Percentiles rank a stretch among this genome's conserved stretches.
Conservation (phyloP, 2,113 vertebrate species). For the Labeo rohita region DNA sequence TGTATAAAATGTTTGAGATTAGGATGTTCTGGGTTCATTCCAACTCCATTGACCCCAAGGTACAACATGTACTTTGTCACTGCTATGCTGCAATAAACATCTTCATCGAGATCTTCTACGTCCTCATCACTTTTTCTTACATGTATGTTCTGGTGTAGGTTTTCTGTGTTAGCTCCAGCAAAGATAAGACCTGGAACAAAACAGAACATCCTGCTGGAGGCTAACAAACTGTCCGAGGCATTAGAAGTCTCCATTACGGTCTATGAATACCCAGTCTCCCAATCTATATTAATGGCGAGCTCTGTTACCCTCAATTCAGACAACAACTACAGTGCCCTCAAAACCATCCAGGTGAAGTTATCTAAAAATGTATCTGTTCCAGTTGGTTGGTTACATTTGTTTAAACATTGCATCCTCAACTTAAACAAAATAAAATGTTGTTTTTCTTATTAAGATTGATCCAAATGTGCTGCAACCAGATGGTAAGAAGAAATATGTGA, state of each 20-base stretch:
- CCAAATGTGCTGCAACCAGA: constrained; percentile 56
- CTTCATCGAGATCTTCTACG: too few relatives aligned
- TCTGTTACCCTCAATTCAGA: constrained; percentile 48
- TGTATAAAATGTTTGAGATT: too few relatives aligned
- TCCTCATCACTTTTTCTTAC: too few relatives aligned
- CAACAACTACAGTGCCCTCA: constrained; percentile 64
- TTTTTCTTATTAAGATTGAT: constrained; percentile 53
- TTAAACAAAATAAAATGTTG: neutral
- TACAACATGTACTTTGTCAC: too few relatives aligned
- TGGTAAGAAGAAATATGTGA: constrained; percentile 65
- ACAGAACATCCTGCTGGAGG: constrained; percentile 74
- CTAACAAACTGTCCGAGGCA: neutral
- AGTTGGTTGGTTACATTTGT: neutral
- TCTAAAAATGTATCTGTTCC: neutral
- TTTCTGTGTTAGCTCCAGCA: constrained; percentile 68
- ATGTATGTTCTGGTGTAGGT: constrained; percentile 43
- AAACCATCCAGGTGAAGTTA: constrained; percentile 66
- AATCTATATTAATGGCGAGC: constrained; percentile 42
- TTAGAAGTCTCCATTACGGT: constrained; percentile 58
- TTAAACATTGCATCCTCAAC: neutral
- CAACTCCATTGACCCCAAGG: too few relatives aligned
- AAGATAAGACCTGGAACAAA: constrained; percentile 68
- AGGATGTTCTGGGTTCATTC: too few relatives aligned
- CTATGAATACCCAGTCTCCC: constrained; percentile 48
- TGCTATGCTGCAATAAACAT: too few relatives aligned